Base-by-base conservation (phyloP, 2,888 invertebrate species). In the Xylota sylvarum region DNA sequence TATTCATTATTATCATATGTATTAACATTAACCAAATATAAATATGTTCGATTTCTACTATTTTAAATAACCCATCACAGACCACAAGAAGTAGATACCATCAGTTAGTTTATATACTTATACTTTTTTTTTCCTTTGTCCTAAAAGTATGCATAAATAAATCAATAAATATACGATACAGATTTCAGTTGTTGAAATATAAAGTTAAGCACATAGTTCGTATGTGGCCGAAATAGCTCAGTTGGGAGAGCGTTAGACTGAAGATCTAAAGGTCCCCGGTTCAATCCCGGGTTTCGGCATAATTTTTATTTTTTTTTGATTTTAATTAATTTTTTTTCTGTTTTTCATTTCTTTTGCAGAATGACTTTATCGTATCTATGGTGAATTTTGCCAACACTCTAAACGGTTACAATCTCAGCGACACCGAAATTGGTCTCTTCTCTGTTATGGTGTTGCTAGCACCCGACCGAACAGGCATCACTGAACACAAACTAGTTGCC, bases 381-480 rank as follows among this genome's bases (percentile, higher is more conserved):
- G 94, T 98, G 93, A 96, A 96, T 90, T 97, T 98, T 92, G 95
- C 97, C 81, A 95, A 94, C 91, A 94, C 95, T 65, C 93, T 98
- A 90, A 96, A 96, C 89, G 94, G 94, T 82, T 94, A 98, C 90
- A 94, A 96, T 83, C 93, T 98, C 90, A 96, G 96, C 89, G 98
- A 99, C 90, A 96, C 97, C 37, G 99, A 99, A 93, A 94, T 98
- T 89, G 98, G 97, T 1, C 93, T 98, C 79, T 97, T 96, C 93
- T 96, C 97, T 7, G 98, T 96, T 32, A 95, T 97, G 67, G 96
- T 98, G 73, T 94, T 99, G 88, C 94, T 98, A 84, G 96, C 96
- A 88, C 94, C 96, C 85, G 96, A 97, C 89, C 95, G 98, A 76
- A 94, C 95, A 1, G 97, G 96, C 2, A 94, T 98, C 82, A 95